Percentiles rank a stretch among this genome's conserved stretches.
Conservation (phyloP, 1,140 invertebrate genomes). For the Bombus consobrinus region DNA sequence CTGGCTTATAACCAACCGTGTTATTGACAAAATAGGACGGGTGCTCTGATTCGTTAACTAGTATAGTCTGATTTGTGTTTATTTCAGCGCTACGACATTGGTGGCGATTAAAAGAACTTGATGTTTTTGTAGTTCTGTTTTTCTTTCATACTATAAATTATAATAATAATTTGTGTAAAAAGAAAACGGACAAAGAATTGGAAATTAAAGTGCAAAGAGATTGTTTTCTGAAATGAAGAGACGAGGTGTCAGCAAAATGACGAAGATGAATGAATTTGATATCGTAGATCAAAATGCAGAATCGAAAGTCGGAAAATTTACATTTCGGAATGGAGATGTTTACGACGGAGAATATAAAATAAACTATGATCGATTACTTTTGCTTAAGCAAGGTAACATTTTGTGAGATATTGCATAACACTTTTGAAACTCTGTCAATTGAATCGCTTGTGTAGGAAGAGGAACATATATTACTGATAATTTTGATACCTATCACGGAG, state of each 20-base stretch:
- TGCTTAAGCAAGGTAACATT: conserved; percentile 62
- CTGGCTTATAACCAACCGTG: conserved; percentile 1
- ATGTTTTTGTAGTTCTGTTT: not conserved
- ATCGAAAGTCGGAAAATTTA: conserved; percentile 43
- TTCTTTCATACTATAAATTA: not conserved
- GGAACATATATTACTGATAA: conserved; percentile 65
- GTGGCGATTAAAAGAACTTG: not conserved
- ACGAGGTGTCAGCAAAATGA: not conserved
- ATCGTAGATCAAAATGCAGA: not conserved
- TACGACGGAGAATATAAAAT: conserved; percentile 62
- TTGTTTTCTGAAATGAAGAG: conserved; percentile 15
- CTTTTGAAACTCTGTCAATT: not conserved
- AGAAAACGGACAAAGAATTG: not conserved
- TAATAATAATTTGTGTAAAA: not conserved
- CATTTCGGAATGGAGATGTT: conserved; percentile 62
- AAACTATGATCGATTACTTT: conserved; percentile 20
- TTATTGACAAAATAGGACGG: conserved; percentile 17
- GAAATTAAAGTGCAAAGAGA: not conserved
- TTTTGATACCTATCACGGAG: conserved; percentile 60
- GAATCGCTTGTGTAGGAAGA: conserved; percentile 12
- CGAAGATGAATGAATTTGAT: not conserved
- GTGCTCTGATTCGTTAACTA: not conserved
- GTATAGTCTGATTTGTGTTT: not conserved
- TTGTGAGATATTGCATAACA: not conserved
- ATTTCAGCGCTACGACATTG: conserved; percentile 19